Conservation (phyloP, 2,888 invertebrate species). For the Lepidocyrtinus sp. region DNA sequence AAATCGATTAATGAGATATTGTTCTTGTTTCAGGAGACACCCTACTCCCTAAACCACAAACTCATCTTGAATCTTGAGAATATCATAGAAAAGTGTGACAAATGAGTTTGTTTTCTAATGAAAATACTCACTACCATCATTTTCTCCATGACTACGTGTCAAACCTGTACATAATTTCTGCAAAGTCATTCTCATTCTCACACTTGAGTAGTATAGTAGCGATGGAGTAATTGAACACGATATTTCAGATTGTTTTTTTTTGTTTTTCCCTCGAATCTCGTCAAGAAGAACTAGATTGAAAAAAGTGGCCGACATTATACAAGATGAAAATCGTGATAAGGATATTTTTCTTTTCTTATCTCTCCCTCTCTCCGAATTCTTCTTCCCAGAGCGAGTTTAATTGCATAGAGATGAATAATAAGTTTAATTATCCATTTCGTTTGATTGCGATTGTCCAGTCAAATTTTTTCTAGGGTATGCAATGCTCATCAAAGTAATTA, state of each 20-base stretch:
- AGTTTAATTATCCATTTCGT: background rate
- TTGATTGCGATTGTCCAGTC: background rate
- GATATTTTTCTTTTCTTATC: background rate
- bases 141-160: background rate
- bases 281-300: too few species aligned
- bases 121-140: background rate
- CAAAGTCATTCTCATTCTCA: too few species aligned
- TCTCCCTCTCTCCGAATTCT: background rate
- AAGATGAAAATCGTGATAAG: background rate
- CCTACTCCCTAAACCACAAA: background rate
- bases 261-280: too few species aligned
- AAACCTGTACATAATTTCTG: background rate
- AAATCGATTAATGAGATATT: background rate
- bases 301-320: background rate
- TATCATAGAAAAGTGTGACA: background rate
- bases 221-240: too few species aligned
- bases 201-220: too few species aligned
- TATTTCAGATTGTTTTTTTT: too few species aligned
- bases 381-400: background rate
- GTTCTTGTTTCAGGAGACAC: background rate
- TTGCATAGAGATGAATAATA: background rate
- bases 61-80: too few species aligned
- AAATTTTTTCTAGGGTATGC: slow-evolving; percentile 40
- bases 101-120: background rate
- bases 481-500: slow-evolving; percentile 46